These are phyloP conservation scores for Phaetusa simplex DNA, from an alignment of 2,113 vertebrate genomes.

Conservation along the genomic window DNA sequence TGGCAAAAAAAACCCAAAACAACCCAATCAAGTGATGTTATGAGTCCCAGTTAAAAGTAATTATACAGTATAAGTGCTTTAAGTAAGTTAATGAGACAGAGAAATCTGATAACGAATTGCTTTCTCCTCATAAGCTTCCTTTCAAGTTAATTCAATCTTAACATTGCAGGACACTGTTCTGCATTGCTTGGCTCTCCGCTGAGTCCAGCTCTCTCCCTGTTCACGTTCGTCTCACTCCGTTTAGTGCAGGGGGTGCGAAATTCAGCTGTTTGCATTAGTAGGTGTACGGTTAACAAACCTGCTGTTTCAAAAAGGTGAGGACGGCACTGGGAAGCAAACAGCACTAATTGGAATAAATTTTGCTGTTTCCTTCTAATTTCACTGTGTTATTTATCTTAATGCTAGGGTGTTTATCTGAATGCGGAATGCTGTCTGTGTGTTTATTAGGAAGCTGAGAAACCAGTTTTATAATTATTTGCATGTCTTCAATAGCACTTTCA, in stretches of 20 bases:
- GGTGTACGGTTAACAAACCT: not conserved
- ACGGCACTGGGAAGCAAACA: not conserved
- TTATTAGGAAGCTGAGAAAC: not conserved
- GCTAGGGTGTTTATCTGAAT: not conserved
- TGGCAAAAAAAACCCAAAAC: not conserved
- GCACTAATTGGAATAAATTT: not conserved
- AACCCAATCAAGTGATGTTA: conserved; percentile 25
- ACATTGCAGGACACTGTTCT: not conserved
- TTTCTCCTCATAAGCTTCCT: not conserved
- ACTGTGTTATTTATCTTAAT: not conserved
- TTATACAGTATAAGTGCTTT: conserved; percentile 6
- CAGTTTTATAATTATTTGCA: not conserved
- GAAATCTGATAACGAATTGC: not conserved
- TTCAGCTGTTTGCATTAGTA: not conserved
- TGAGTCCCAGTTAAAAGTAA: conserved; percentile 27
- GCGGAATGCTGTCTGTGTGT: not conserved
- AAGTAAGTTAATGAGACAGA: conserved; percentile 19
- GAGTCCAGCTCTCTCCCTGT: not conserved
- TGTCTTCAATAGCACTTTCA: not conserved
- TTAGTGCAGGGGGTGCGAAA: not conserved
- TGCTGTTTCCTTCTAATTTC: not conserved
- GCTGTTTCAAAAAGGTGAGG: not conserved
- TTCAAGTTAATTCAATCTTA: not conserved
- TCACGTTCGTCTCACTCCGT: not conserved
- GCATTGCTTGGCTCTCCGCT: not conserved